These are phyloP conservation scores for Peromyscus melanophrys DNA, from an alignment of 2,797 vertebrate species.

Conservation along the genomic window DNA sequence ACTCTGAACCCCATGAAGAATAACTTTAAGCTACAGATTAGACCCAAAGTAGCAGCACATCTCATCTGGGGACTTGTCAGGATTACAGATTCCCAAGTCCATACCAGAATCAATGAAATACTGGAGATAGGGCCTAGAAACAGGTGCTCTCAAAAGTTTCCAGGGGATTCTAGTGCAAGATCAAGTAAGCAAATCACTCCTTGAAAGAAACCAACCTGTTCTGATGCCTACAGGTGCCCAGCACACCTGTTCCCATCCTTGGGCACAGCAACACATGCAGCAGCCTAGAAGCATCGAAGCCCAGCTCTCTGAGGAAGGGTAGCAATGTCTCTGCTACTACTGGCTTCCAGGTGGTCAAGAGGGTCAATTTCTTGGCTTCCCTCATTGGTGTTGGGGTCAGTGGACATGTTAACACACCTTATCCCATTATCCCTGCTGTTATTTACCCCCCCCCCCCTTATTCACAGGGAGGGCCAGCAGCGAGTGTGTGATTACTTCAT, in stretches of 20 bases:
- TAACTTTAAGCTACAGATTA: not conserved
- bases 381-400: not conserved
- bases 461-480: not conserved
- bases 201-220: not conserved
- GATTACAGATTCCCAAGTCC: not conserved
- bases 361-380: not conserved
- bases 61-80: not conserved
- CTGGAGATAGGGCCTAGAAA: no score
- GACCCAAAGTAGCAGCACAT: not conserved
- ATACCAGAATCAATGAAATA: not conserved
- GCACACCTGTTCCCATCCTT: not conserved
- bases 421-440: not conserved
- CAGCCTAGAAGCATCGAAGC: not conserved
- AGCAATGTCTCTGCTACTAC: not conserved
- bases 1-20: accelerated
- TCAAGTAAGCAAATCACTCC: not conserved
- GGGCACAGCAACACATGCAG: accelerated
- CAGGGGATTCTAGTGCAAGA: not conserved
- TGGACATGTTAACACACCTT: not conserved
- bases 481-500: not conserved
- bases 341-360: not conserved
- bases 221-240: accelerated
- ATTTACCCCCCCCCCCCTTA: no score
- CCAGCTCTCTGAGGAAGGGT: not conserved
- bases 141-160: not conserved